Evolutionary conservation across 2,888 invertebrate genomes (phyloP), one percentile per base, ranked within the genome.

Genomic region (Cryptocheilus praepositus): DNA sequence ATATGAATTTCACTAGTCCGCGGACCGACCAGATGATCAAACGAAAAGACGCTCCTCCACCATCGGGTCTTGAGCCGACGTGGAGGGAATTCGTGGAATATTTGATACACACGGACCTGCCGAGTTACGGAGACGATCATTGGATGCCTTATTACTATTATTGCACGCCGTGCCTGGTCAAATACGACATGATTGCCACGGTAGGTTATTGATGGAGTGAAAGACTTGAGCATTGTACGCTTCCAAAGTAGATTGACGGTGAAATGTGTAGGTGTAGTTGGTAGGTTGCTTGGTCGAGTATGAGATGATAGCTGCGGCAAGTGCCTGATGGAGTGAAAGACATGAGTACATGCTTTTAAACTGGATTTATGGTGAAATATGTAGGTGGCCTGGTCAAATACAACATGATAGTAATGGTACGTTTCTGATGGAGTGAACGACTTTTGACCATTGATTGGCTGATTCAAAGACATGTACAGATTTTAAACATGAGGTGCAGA

Each of bases 131-230:
- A 1, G 92, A 92, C 80, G 91, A 91, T 75, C 92, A 92, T 81
- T 92, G 92, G 92, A 89, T 90, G 54, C 91, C 91, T 0, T 91
- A 90, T 71, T 89, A 90, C 71, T 85, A 90, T 15, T 89, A 90
- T 58, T 92, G 92, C 77, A 90, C 91, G 0, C 92, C 92, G 0
- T 92, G 92, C 76, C 79, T 89, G 7, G 83, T 92, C 0, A 82
- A 90, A 22, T 92, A 92, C 74, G 90, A 92, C 74, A 85, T 91
- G 55, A 87, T 92, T 11, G 91, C 91, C 0, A 91, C 91, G 83
- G 85, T 85, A 70, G 69, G 54, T 36, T 36, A 5, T 25, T 25
- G 25, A 25, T 25, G 25, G 25, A 25, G 25, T 25, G 3, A 5
- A 25, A 25, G 5, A 5, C 25, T 25, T 25, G 25, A 2, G 25